phyloP scores from a whole-genome alignment of 2,113 vertebrate species.

The Phyllopteryx taeniolatus region DNA sequence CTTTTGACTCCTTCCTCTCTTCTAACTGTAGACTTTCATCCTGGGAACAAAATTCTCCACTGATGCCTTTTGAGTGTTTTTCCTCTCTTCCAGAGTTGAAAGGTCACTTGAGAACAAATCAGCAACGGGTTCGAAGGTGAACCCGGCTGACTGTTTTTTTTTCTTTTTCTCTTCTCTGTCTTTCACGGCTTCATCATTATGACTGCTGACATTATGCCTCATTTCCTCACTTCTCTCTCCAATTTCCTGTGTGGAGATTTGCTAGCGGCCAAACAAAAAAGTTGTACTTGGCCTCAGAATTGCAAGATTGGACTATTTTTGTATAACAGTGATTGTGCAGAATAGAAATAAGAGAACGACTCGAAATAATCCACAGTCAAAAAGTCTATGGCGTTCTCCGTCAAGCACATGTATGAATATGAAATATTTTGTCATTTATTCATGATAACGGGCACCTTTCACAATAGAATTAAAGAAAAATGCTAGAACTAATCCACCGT shows the following conservation, averaged over 20 bases:
- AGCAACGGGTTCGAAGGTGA: slow-evolving; percentile 40
- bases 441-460: no score
- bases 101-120: slow-evolving; percentile 56
- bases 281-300: background rate
- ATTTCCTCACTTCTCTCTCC: slow-evolving; percentile 12
- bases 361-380: no score
- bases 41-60: slow-evolving; percentile 11
- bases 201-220: background rate
- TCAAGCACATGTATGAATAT: no score
- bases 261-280: slow-evolving; percentile 1
- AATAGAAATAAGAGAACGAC: no score
- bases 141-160: slow-evolving; percentile 14
- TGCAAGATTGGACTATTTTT: background rate
- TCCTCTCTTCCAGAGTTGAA: slow-evolving; percentile 37
- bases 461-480: no score
- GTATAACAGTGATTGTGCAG: background rate
- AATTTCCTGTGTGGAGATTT: background rate
- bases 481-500: no score
- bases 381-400: no score
- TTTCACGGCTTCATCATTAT: slow-evolving; percentile 14
- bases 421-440: no score
- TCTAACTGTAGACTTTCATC: slow-evolving; percentile 9
- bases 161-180: background rate
- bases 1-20: slow-evolving; percentile 9
- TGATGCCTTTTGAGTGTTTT: slow-evolving; percentile 29